A percentile compares a stretch with the other conserved stretches of the same genome.
These are phyloP conservation scores for Leptinotarsa peninsularis DNA, from an alignment of 2,888 invertebrate species.

Conservation along the genomic window DNA sequence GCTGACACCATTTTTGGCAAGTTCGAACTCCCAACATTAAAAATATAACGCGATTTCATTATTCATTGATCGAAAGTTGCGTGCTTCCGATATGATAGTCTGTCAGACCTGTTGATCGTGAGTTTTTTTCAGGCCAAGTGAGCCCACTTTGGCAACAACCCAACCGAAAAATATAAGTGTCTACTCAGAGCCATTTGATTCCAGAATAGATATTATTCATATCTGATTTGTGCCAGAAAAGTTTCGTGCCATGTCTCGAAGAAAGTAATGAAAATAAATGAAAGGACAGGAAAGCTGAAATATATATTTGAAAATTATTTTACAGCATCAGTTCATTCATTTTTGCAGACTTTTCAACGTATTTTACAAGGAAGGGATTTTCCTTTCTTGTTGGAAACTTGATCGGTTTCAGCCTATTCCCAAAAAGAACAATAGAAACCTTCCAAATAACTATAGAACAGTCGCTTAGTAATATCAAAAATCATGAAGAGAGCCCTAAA, in stretches of 20 bases:
- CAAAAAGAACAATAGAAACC: too few relatives aligned
- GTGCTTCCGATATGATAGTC: background rate
- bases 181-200: background rate
- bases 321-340: background rate
- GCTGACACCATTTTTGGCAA: too few relatives aligned
- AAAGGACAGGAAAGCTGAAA: background rate
- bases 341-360: too few relatives aligned
- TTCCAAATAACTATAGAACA: too few relatives aligned
- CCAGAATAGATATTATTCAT: background rate
- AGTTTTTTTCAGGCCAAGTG: conserved; percentile 1
- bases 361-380: too few relatives aligned
- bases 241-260: background rate
- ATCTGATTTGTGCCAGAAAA: background rate
- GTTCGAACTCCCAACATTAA: background rate
- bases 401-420: too few relatives aligned
- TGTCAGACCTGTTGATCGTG: conserved; percentile 17
- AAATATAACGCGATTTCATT: background rate
- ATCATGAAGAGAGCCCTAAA: too few relatives aligned
- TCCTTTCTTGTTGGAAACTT: too few relatives aligned
- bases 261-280: background rate
- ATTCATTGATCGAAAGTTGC: background rate
- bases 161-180: background rate
- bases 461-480: too few relatives aligned
- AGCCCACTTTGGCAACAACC: background rate
- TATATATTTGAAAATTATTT: background rate